These are phyloP conservation scores for Halcyon chelicuti DNA, from an alignment of 2,797 vertebrate species.

Conservation along the genomic window DNA sequence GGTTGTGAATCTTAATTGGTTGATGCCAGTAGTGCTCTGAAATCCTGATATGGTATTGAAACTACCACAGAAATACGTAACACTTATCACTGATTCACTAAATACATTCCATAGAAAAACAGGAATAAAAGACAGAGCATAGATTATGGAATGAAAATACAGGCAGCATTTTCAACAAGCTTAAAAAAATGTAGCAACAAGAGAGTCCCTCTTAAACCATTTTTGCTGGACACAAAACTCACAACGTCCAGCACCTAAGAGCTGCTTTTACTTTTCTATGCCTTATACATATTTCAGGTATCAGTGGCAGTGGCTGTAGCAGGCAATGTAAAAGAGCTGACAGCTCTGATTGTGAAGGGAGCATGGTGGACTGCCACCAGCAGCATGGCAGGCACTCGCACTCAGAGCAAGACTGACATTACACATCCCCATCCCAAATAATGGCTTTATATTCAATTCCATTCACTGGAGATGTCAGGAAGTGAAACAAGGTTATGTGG, in stretches of 20 bases:
- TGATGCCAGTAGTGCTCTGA: neutral
- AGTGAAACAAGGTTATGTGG: slow-evolving; percentile 48
- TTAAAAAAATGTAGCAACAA: neutral
- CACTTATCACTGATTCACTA: neutral
- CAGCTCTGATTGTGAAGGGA: neutral
- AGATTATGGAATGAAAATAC: neutral
- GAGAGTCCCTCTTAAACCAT: neutral
- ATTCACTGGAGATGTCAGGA: slow-evolving; percentile 24
- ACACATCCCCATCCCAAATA: neutral
- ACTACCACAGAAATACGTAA: neutral
- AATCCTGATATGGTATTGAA: neutral
- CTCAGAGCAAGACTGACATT: neutral
- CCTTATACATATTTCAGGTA: accelerated
- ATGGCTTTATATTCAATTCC: slow-evolving; percentile 46
- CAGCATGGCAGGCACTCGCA: neutral
- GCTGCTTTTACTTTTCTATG: neutral
- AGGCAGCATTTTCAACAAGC: neutral
- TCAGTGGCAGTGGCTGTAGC: neutral
- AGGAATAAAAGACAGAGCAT: neutral
- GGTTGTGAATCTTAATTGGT: neutral
- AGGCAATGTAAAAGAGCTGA: neutral
- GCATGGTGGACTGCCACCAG: neutral
- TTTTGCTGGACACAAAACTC: neutral
- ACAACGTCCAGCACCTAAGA: neutral
- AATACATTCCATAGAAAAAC: neutral